Conservation (phyloP, 2,113 vertebrate species). For the Cyprinus carpio region DNA sequence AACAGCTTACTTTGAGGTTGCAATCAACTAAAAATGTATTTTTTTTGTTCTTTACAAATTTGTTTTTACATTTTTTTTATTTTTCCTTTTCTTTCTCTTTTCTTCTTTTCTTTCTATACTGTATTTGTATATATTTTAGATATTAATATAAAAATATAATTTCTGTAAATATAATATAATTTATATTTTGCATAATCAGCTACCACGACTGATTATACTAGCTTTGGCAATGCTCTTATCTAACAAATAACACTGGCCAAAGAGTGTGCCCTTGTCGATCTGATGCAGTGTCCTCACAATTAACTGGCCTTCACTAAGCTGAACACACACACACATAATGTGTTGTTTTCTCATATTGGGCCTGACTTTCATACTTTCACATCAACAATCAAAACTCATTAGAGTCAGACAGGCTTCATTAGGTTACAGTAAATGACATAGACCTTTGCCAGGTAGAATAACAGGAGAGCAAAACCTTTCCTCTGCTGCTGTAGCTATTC, state of each 20-base stretch:
- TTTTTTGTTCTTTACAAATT: no score
- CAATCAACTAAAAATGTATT: no score
- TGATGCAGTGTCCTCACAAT: conserved; percentile 38
- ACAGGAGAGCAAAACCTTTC: background rate
- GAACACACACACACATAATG: conserved; percentile 3
- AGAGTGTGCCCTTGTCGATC: conserved; percentile 21
- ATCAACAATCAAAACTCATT: conserved; percentile 51
- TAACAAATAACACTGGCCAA: conserved; percentile 47
- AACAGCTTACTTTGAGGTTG: no score
- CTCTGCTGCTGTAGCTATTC: background rate
- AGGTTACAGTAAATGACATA: conserved; percentile 45
- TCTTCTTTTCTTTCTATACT: no score
- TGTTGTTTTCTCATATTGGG: background rate
- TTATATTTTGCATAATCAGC: conserved; percentile 46
- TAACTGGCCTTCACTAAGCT: background rate
- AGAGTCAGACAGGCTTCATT: conserved; percentile 42
- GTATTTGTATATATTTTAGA: no score
- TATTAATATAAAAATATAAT: no score
- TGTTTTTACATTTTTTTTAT: no score
- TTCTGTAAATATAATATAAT: no score
- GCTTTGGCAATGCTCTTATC: conserved; percentile 50
- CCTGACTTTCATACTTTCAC: conserved; percentile 20
- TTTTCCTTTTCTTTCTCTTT: no score
- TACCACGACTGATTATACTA: background rate
- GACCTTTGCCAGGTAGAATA: conserved; percentile 43